Percentiles rank a stretch among this genome's conserved stretches.
Evolutionary conservation across 2,888 invertebrate species (phyloP).

Genomic region (Branchellion lobata): DNA sequence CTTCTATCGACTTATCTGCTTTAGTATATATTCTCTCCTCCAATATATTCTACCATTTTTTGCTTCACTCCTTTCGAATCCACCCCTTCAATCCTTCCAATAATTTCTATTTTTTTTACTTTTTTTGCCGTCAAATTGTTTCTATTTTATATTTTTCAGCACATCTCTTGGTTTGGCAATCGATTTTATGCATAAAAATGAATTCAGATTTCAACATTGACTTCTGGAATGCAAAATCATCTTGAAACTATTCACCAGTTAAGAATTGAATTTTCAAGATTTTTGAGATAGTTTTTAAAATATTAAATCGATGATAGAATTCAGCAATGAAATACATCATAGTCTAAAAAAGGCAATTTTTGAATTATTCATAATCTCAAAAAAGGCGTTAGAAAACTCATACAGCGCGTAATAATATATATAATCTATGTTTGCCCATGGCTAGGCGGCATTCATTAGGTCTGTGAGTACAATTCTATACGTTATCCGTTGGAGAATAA

Average conservation of each 20-base stretch:
- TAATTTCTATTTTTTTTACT: neutral
- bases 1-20: neutral
- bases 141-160: no score
- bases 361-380: conserved; percentile 12
- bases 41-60: no score
- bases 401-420: conserved; percentile 12
- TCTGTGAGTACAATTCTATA: conserved; percentile 11
- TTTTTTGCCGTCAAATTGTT: no score
- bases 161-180: no score
- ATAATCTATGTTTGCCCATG: conserved; percentile 22
- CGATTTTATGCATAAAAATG: no score
- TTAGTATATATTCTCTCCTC: no score
- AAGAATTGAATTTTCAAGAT: neutral
- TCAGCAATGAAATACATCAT: neutral
- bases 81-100: neutral
- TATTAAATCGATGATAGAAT: neutral
- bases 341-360: neutral
- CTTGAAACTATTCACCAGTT: neutral
- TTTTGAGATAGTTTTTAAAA: neutral
- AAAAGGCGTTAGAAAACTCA: conserved; percentile 1
- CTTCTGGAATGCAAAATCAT: no score
- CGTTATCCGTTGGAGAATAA: conserved; percentile 8
- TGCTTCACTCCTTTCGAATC: no score
- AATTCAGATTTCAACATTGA: no score
- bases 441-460: conserved; percentile 13